Percentiles rank a stretch among this genome's conserved stretches.
These are phyloP conservation scores for Araneus ventricosus DNA, from an alignment of 1,140 invertebrate genomes.

Conservation along the genomic window DNA sequence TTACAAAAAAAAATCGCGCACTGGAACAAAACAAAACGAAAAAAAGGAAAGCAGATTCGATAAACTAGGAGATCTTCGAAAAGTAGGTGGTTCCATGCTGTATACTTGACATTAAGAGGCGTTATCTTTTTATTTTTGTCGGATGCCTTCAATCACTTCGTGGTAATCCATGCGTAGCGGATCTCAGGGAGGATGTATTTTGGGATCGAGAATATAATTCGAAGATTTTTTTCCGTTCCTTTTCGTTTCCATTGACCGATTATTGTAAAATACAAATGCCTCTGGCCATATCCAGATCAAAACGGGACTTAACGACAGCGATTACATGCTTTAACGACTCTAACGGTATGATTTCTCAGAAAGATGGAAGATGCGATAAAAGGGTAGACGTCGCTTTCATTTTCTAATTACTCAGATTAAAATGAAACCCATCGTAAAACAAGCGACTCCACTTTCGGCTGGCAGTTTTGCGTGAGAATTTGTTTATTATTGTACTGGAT, in stretches of 20 bases:
- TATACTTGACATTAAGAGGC: slow-evolving; percentile 53
- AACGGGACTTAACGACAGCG: slow-evolving; percentile 21
- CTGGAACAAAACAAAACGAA: background rate
- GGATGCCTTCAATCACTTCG: slow-evolving; percentile 1
- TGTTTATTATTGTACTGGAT: background rate
- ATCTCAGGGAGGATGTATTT: slow-evolving; percentile 43
- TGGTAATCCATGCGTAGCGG: background rate
- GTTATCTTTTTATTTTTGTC: slow-evolving; percentile 37
- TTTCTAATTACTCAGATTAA: slow-evolving; percentile 53
- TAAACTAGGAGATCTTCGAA: background rate
- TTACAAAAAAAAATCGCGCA: background rate
- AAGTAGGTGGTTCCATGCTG: slow-evolving; percentile 51
- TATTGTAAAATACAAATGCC: slow-evolving; percentile 30
- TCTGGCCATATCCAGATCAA: background rate
- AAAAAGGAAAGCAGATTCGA: background rate
- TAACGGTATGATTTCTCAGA: background rate
- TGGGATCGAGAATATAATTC: background rate
- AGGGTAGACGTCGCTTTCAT: slow-evolving; percentile 26
- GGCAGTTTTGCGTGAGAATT: background rate
- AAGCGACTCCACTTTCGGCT: background rate
- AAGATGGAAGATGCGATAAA: background rate
- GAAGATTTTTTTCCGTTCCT: slow-evolving; percentile 42
- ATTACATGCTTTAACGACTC: slow-evolving; percentile 59
- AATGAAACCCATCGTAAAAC: slow-evolving; percentile 30
- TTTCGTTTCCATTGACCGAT: slow-evolving; percentile 66